Evolutionary conservation across 2,113 vertebrate genomes (phyloP).

Genomic region (Protobothrops flavoviridis): DNA sequence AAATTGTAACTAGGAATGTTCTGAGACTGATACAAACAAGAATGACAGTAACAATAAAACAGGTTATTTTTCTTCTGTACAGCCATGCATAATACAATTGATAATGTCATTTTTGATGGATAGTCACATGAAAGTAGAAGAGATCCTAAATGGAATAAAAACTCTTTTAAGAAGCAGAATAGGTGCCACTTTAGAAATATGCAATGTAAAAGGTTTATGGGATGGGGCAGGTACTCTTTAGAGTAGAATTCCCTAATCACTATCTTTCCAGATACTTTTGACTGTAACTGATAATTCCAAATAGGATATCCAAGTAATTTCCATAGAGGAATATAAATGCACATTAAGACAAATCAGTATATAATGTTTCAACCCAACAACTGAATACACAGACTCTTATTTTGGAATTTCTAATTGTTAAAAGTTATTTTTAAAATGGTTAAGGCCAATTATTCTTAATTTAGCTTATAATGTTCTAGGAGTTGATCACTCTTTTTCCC

Average conservation of each 20-base stretch:
- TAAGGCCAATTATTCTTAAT: background rate
- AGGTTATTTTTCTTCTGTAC: slow-evolving; percentile 29
- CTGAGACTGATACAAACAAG: slow-evolving; percentile 37
- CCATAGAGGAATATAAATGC: background rate
- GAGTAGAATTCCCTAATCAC: background rate
- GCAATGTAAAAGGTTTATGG: background rate
- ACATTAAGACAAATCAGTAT: background rate
- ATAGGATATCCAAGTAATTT: background rate
- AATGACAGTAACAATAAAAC: slow-evolving; percentile 28
- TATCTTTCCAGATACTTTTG: background rate
- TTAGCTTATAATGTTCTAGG: background rate
- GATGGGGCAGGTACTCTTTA: background rate
- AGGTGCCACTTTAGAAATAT: background rate
- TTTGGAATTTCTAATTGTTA: background rate
- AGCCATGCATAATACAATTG: slow-evolving; percentile 25
- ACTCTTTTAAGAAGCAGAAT: background rate
- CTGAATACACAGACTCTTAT: background rate
- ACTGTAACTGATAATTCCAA: background rate
- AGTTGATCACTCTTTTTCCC: no score
- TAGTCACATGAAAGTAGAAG: slow-evolving; percentile 30
- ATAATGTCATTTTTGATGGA: slow-evolving; percentile 31
- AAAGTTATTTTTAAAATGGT: background rate
- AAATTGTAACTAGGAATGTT: slow-evolving; percentile 35
- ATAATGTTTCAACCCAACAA: background rate
- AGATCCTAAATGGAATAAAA: slow-evolving; percentile 25